Evolutionary conservation across 2,888 invertebrate genomes (phyloP), one percentile per base, ranked within the genome.

Genomic region (Mellilla xanthometata): DNA sequence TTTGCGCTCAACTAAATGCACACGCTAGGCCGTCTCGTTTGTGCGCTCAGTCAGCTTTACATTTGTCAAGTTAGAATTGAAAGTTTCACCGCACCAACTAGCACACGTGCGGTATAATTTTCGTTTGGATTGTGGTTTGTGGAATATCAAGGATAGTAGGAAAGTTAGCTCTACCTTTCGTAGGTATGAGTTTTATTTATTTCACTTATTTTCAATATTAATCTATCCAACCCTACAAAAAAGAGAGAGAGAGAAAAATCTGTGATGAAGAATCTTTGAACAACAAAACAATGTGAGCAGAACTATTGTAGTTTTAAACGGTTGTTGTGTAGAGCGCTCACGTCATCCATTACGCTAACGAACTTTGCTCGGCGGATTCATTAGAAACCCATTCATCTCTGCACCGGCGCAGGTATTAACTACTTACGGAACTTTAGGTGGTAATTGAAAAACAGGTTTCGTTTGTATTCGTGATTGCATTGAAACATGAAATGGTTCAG

Each of bases 1-100:
- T 86, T 84, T 75, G 60, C 60, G 56, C 73, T 73, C 70, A 79
- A 78, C 81, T 82, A 78, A 81, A 84, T 83, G 80, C 78, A 81
- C 72, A 73, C 69, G 72, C 67, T 54, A 40, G 43, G 39, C 38
- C 56, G 68, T 64, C 60, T 66, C 72, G 71, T 72, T 76, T 75
- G 76, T 69, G 67, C 62, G 71, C 66, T 68, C 72, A 71, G 71
- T 73, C 72, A 71, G 71, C 73, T 75, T 77, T 73, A 72, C 73
- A 72, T 75, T 77, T 76, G 75, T 78, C 67, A 75, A 72, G 76
- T 73, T 66, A 65, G 60, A 66, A 75, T 49, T 45, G 40, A 49
- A 52, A 73, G 67, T 74, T 74, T 68, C 48, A 58, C 59, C 55
- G 48, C 62, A 51, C 65, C 66, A 68, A 67, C 73, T 65, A 69